These are phyloP conservation scores for Cataglyphis livida DNA, from an alignment of 2,888 invertebrate species.

Conservation along the genomic window DNA sequence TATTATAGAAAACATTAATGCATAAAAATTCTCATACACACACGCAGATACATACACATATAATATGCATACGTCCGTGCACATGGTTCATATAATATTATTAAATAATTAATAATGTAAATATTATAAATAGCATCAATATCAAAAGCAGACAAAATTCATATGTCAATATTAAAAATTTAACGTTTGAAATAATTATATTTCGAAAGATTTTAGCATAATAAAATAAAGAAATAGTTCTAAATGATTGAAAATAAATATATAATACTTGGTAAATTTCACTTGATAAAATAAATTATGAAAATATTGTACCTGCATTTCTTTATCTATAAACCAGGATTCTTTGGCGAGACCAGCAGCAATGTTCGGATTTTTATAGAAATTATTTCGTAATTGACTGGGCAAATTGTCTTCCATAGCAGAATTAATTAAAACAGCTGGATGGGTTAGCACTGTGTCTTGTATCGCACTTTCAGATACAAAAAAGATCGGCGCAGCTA, in stretches of 20 bases:
- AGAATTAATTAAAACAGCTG: conserved; percentile 91
- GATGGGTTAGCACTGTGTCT: conserved; percentile 87
- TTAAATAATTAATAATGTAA: too few species aligned
- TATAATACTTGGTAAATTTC: background rate
- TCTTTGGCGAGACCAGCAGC: conserved; percentile 92
- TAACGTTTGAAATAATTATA: background rate
- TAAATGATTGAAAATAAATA: background rate
- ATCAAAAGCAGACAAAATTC: background rate
- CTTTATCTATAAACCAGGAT: conserved; percentile 92
- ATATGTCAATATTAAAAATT: background rate
- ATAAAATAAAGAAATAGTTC: background rate
- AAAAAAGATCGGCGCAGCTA: conserved; percentile 78
- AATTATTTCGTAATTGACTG: conserved; percentile 89
- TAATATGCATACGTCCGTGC: too few species aligned
- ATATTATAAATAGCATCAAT: background rate
- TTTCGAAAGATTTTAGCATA: background rate
- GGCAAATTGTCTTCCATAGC: conserved; percentile 91
- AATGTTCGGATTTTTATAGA: conserved; percentile 92
- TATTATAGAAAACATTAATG: background rate
- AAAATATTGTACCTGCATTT: conserved; percentile 87
- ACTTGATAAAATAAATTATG: background rate
- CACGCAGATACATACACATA: too few species aligned
- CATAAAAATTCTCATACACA: background rate
- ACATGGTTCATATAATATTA: too few species aligned
- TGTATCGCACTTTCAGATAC: conserved; percentile 56